Evolutionary conservation across 2,797 vertebrate genomes (phyloP).

Genomic region (Sebastes miniatus): DNA sequence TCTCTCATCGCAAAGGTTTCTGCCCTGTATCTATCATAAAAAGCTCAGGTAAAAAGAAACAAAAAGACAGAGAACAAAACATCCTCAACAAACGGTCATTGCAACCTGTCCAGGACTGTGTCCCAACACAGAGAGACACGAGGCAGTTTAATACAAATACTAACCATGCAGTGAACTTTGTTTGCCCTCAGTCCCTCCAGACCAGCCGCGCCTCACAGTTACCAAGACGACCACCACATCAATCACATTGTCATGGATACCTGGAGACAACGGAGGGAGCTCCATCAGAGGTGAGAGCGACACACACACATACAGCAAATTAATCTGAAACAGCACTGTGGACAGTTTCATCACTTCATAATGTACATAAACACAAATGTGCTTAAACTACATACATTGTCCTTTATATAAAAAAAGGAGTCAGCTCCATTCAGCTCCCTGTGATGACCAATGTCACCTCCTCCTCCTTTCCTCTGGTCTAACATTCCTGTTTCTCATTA

Average conservation of each 20-base stretch:
- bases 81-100: background rate
- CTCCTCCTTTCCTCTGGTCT: constrained; percentile 7
- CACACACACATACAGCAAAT: background rate
- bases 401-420: background rate
- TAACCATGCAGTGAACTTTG: constrained; percentile 3
- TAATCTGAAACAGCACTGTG: background rate
- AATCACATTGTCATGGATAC: constrained; percentile 98
- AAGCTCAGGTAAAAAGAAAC: background rate
- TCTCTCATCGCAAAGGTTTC: background rate
- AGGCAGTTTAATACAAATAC: background rate
- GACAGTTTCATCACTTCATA: background rate
- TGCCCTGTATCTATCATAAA: background rate
- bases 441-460: constrained; percentile 21
- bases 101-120: background rate
- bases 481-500: constrained; percentile 43
- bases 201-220: constrained; percentile 97
- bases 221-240: constrained; percentile 99
- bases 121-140: background rate
- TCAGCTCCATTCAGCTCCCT: constrained; percentile 8
- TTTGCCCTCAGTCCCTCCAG: constrained; percentile 89
- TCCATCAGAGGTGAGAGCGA: constrained; percentile 92
- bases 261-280: constrained; percentile 97
- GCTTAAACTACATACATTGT: background rate
- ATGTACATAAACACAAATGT: background rate
- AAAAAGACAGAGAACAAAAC: background rate